Evolutionary conservation across 2,797 vertebrate species (phyloP).

Genomic region (Parauchenoglanis ngamensis): DNA sequence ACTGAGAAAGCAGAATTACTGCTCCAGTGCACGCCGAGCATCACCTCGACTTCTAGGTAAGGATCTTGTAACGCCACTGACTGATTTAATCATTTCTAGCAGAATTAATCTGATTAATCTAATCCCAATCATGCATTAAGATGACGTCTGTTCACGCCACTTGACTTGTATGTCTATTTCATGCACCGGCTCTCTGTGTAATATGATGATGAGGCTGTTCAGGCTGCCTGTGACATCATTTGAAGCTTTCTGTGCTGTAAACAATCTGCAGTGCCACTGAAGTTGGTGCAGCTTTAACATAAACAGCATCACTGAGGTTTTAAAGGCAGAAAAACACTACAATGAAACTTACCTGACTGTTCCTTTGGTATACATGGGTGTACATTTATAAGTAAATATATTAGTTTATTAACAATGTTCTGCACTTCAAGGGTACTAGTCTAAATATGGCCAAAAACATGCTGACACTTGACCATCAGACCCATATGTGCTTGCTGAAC

Average conservation of each 20-base stretch:
- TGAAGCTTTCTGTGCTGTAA: not conserved
- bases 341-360: not conserved
- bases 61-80: not conserved
- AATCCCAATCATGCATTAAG: not conserved
- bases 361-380: not conserved
- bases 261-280: not conserved
- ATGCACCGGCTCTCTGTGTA: not conserved
- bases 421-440: not conserved
- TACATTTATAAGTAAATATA: not conserved
- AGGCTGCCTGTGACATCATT: not conserved
- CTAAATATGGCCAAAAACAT: not conserved
- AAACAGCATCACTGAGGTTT: not conserved
- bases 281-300: not conserved
- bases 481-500: not conserved
- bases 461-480: not conserved
- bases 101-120: not conserved
- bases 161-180: not conserved
- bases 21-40: not conserved
- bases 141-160: not conserved
- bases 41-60: constrained; percentile 28
- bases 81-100: not conserved
- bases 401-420: not conserved
- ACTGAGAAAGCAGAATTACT: not conserved
- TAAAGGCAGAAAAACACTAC: not conserved
- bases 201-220: not conserved